Percentiles rank a stretch among this genome's conserved stretches.
Conservation (phyloP, 2,888 invertebrate species). For the Ophion obscuratus region DNA sequence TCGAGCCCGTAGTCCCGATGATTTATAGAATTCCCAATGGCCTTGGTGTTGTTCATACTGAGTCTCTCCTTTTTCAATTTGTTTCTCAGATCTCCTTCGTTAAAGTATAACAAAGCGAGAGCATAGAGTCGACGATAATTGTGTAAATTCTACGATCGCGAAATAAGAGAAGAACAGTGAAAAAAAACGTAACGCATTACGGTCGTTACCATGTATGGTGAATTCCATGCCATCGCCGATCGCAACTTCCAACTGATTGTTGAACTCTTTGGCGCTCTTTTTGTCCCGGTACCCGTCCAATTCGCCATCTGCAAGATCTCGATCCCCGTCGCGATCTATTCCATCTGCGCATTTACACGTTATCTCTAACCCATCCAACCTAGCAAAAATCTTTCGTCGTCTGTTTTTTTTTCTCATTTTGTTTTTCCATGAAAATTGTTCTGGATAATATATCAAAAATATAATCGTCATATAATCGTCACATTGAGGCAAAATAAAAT, state of each 20-base stretch:
- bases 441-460: slow-evolving; percentile 35
- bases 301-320: slow-evolving; percentile 93
- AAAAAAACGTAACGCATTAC: neutral
- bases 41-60: slow-evolving; percentile 91
- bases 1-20: slow-evolving; percentile 91
- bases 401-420: slow-evolving; percentile 18
- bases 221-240: slow-evolving; percentile 97
- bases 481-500: neutral
- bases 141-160: neutral
- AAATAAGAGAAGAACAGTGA: neutral
- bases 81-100: slow-evolving; percentile 90
- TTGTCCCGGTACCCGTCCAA: slow-evolving; percentile 91
- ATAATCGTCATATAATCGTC: neutral
- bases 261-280: slow-evolving; percentile 91
- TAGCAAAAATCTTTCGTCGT: slow-evolving; percentile 28
- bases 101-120: slow-evolving; percentile 65
- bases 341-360: slow-evolving; percentile 85
- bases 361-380: slow-evolving; percentile 77
- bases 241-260: slow-evolving; percentile 92
- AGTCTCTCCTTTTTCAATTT: slow-evolving; percentile 93
- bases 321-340: slow-evolving; percentile 86
- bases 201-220: slow-evolving; percentile 91
- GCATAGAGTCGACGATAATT: slow-evolving; percentile 50
- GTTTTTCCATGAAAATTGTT: slow-evolving; percentile 21
- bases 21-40: slow-evolving; percentile 92